Base-by-base conservation (phyloP, 2,888 invertebrate species). In the Spilosoma lubricipeda region DNA sequence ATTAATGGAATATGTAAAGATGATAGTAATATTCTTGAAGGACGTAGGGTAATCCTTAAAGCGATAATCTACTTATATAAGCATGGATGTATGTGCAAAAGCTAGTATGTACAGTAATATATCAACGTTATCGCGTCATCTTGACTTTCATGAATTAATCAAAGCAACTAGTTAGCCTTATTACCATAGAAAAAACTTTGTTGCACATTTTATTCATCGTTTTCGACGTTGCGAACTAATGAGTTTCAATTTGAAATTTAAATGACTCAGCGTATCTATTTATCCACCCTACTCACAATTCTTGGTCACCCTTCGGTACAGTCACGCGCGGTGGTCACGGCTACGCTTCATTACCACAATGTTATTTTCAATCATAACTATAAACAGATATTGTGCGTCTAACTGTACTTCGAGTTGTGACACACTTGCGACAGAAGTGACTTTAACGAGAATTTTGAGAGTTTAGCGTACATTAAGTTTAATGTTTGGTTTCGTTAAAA, bases 311-410 rank as follows among this genome's bases (percentile, higher is more conserved):
- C 67, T 75, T 74, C 67, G 5, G 75, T 77, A 81, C 82, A 87
- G 89, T 90, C 90, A 91, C 91, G 91, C 87, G 87, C 87, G 80
- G 81, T 85, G 88, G 90, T 90, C 92, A 92, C 91, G 91, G 89
- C 86, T 86, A 80, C 86, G 88, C 86, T 91, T 91, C 91, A 90
- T 92, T 92, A 91, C 89, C 85, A 85, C 86, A 84, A 88, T 87
- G 91, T 91, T 91, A 91, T 90, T 92, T 90, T 90, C 92, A 91
- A 92, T 92, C 92, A 91, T 90, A 92, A 90, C 90, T 90, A 88
- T 88, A 90, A 89, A 89, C 90, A 87, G 87, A 88, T 88, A 89
- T 90, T 88, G 89, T 91, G 85, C 85, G 77, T 74, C 75, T 89
- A 89, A 90, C 90, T 88, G 90, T 90, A 86, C 86, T 81, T 80